These are phyloP conservation scores for Ophion costatus DNA, from an alignment of 2,888 invertebrate species.

Conservation along the genomic window DNA sequence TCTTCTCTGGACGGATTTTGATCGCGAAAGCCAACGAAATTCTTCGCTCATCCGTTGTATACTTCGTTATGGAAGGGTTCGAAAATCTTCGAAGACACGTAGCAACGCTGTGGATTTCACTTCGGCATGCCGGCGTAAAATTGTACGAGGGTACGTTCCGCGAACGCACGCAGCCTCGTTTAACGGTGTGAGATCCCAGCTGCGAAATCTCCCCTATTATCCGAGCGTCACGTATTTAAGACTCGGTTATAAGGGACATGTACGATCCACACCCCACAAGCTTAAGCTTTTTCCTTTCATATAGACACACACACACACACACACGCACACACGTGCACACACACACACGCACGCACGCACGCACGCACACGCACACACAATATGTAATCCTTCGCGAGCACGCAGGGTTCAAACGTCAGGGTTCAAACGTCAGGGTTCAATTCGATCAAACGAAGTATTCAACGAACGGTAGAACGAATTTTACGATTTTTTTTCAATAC, in stretches of 20 bases:
- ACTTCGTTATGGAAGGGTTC: not conserved
- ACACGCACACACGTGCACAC: no score
- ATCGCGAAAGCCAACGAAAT: constrained; percentile 14
- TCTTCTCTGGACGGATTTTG: not conserved
- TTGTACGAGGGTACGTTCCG: constrained; percentile 28
- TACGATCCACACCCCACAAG: constrained; percentile 63
- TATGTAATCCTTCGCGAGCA: constrained; percentile 40
- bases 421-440: not conserved
- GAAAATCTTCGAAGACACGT: constrained; percentile 54
- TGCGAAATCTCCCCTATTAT: constrained; percentile 76
- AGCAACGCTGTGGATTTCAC: constrained; percentile 48
- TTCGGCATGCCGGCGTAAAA: constrained; percentile 15
- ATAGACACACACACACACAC: not conserved
- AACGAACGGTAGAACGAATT: not conserved
- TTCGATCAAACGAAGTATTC: not conserved
- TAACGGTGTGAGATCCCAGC: constrained; percentile 72
- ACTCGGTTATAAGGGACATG: constrained; percentile 79
- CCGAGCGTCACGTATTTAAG: constrained; percentile 81
- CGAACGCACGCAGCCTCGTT: constrained; percentile 66
- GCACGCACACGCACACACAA: no score
- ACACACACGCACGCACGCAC: no score
- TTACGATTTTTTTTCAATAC: not conserved
- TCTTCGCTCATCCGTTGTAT: not conserved
- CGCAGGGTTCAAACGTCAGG: not conserved
- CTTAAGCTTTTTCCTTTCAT: constrained; percentile 40